Evolutionary conservation across 2,797 vertebrate genomes (phyloP).

Genomic region (Urosaurus nigricauda): DNA sequence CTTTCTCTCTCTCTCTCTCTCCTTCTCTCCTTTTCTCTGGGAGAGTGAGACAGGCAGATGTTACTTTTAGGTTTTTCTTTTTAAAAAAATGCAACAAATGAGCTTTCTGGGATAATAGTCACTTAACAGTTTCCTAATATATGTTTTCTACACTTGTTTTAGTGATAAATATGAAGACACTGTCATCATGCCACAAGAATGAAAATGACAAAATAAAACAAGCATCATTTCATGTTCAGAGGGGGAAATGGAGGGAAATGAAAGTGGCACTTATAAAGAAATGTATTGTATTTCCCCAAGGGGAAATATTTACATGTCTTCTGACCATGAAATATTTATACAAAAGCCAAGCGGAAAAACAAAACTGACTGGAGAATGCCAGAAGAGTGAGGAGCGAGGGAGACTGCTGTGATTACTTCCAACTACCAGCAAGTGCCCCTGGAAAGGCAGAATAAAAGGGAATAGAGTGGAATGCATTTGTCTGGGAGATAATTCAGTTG

Average conservation of each 20-base stretch:
- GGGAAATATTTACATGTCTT: conserved; percentile 40
- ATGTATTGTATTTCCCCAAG: conserved; percentile 14
- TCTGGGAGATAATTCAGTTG: not conserved
- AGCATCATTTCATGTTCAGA: conserved; percentile 12
- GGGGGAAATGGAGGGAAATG: not conserved
- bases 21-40: conserved; percentile 59
- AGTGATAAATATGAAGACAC: conserved; percentile 34
- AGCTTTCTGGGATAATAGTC: conserved; percentile 16
- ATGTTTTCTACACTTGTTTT: conserved; percentile 1
- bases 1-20: conserved; percentile 33
- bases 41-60: conserved; percentile 54
- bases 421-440: not conserved
- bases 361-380: not conserved
- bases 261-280: not conserved
- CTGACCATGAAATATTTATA: conserved; percentile 23
- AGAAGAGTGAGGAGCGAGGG: not conserved
- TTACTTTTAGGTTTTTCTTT: not conserved
- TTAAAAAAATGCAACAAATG: conserved; percentile 55
- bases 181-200: conserved; percentile 20
- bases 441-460: not conserved
- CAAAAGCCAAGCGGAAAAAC: not conserved
- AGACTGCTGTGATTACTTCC: conserved; percentile 22
- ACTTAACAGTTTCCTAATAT: conserved; percentile 51
- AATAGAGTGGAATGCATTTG: not conserved
- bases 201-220: conserved; percentile 26